These are phyloP conservation scores for Cephus pygmeus DNA, from an alignment of 2,888 invertebrate species.

Conservation along the genomic window DNA sequence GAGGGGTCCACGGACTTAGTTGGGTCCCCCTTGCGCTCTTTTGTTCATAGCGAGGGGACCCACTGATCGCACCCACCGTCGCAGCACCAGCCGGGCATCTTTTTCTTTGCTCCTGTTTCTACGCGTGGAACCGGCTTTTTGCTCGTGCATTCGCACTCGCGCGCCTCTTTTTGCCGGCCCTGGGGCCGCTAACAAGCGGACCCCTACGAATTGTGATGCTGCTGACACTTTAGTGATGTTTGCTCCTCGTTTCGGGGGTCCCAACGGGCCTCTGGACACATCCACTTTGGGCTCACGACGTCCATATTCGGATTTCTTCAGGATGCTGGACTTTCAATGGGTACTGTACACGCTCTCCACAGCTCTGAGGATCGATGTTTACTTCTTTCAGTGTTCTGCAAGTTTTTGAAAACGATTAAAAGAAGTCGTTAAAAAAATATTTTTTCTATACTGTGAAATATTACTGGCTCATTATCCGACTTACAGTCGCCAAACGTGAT, in stretches of 20 bases:
- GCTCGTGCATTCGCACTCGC: slow-evolving; percentile 40
- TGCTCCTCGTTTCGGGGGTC: slow-evolving; percentile 44
- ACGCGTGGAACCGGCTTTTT: slow-evolving; percentile 30
- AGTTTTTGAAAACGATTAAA: background rate
- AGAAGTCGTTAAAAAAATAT: background rate
- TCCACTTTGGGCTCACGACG: slow-evolving; percentile 2
- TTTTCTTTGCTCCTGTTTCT: slow-evolving; percentile 29
- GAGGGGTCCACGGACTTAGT: slow-evolving; percentile 27
- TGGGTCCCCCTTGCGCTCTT: background rate
- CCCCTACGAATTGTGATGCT: slow-evolving; percentile 64
- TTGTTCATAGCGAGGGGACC: background rate
- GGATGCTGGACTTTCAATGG: background rate
- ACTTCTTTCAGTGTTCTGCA: background rate
- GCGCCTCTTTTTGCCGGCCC: slow-evolving; percentile 53
- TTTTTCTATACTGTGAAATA: too few species aligned
- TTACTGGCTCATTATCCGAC: background rate
- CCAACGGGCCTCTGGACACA: slow-evolving; percentile 1
- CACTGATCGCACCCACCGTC: background rate
- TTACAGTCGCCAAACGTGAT: background rate
- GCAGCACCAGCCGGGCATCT: slow-evolving; percentile 9
- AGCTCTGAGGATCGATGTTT: background rate
- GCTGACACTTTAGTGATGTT: slow-evolving; percentile 66
- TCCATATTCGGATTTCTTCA: background rate
- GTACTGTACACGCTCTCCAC: background rate
- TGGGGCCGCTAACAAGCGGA: slow-evolving; percentile 61